Base-by-base conservation (phyloP, 1,140 invertebrate species). In the Drosophila aff. region DNA sequence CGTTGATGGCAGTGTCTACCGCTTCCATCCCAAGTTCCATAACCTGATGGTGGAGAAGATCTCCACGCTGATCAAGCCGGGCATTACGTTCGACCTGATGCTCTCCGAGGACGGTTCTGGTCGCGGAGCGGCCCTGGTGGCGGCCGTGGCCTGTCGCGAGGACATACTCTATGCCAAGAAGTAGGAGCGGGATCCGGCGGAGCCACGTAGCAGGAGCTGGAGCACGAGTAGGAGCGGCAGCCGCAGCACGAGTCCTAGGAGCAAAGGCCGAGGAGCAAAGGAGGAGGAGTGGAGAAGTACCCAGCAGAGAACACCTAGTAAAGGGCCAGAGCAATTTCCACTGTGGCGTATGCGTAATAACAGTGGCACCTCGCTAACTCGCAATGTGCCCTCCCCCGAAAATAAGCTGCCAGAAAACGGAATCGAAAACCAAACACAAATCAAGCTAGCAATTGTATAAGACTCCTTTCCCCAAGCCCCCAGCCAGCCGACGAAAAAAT, bases 1-100 rank as follows among this genome's bases (percentile, higher is more conserved):
- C 47, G 97, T 99, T 71, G 99, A 99, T 94, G 99, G 99, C 52
- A 99, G 98, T 40, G 97, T 99, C 1, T 99, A 99, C 94, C 96
- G 99, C 86, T 99, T 98, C 95, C 99, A 99, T 94, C 99, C 99
- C 21, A 97, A 98, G 93, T 99, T 99, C 95, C 98, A 99, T 93
- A 95, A 98, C 93, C 95, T 99, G 68, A 99, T 99, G 98, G 96
- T 97, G 66, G 96, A 98, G 79, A 99, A 98, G 94, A 99, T 99
- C 81, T 93, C 95, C 52, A 94, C 98, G 92, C 94, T 99, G 28
- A 95, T 97, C 9, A 92, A 92, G 69, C 95, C 95, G 5, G 94
- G 94, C 63, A 94, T 95, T 57, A 95, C 98, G 96, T 99, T 99
- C 93, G 97, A 99, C 92, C 93, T 99, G 81, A 99, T 99, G 98